Conservation (phyloP, 2,113 vertebrate genomes). For the Ardeotis arabs region DNA sequence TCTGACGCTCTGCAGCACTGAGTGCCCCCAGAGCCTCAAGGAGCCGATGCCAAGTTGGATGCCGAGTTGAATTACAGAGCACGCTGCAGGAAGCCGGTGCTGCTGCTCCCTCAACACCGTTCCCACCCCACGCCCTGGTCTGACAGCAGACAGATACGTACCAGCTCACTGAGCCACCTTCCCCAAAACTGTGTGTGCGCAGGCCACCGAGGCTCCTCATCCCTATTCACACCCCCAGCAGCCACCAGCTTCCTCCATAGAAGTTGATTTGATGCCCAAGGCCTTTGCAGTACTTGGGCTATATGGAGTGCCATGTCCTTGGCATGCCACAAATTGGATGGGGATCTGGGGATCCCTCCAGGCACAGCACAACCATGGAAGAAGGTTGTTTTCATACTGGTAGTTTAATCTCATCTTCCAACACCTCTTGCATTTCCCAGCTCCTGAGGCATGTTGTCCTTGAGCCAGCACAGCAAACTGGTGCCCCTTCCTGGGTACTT, state of each 20-base stretch:
- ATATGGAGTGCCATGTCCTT: background rate
- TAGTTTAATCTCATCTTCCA: background rate
- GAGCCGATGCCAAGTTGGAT: background rate
- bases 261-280: background rate
- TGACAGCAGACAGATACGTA: accelerated
- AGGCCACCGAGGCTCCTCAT: background rate
- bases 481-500: background rate
- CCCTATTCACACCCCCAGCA: background rate
- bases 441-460: accelerated
- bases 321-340: background rate
- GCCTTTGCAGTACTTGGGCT: background rate
- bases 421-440: background rate
- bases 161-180: accelerated
- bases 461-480: background rate
- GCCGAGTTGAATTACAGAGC: background rate
- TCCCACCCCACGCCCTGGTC: accelerated
- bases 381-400: background rate
- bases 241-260: background rate
- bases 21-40: background rate
- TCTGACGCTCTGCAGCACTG: background rate
- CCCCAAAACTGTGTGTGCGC: accelerated
- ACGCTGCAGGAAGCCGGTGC: background rate
- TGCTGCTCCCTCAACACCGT: background rate
- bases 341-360: background rate
- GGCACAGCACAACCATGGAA: background rate